Evolutionary conservation across 2,888 invertebrate genomes (phyloP), one percentile per base, ranked within the genome.

Genomic region (Elmis aenea): DNA sequence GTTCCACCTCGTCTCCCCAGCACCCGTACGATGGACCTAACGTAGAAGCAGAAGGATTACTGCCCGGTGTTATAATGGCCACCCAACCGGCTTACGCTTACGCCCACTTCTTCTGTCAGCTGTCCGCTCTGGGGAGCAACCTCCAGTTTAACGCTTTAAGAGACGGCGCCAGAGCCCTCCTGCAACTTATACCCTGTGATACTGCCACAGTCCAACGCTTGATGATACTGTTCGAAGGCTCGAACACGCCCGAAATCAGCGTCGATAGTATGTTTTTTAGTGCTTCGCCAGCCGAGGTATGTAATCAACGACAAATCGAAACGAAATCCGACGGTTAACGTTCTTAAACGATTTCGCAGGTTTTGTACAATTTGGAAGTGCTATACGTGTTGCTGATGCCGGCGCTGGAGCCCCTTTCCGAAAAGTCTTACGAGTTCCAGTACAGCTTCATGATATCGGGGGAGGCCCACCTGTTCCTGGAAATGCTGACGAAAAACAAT

Each of bases 351-450:
- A n/a, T 35, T 42, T 64, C 69, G 10, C 56, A 82, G 79, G 81
- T 94, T 28, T 72, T 93, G 45, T 92, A 95, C 68, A 63, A 66
- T 38, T 55, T 67, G 38, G 67, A 67, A 48, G 63, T 67, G 5
- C 72, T 93, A 42, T 92, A 95, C 67, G 84, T 91, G 44, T 75
- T 94, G 65, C 72, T 96, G 45, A 89, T 96, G 84, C 96, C 96
- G 8, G 90, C 93, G 4, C 43, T 62, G 35, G 88, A 89, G 55
- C 83, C 87, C 2, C 73, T 83, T 51, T 78, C 88, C 2, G 87
- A 87, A 24, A 81, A 70, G 52, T 77, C 81, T 3, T 78, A 77
- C 61, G 79, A 81, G 52, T 82, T 84, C 62, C 81, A 82, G 62
- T 76, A 73, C 55, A 77, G 76, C 60, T 82, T 83, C 59, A 75